These are phyloP conservation scores for Anarhynchus alexandrinus DNA, from an alignment of 2,113 vertebrate species.

Conservation along the genomic window DNA sequence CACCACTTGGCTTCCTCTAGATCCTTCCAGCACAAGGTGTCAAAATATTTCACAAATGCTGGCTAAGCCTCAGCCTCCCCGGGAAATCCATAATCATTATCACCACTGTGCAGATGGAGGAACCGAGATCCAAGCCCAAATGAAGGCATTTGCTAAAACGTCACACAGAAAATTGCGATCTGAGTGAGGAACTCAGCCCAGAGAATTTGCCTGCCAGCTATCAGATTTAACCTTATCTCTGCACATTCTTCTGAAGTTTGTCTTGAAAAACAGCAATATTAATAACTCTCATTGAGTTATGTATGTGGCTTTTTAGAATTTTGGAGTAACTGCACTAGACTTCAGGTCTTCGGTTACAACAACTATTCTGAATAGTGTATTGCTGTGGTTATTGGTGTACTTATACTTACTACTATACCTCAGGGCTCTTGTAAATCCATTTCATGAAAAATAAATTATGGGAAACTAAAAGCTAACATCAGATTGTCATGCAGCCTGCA, in stretches of 20 bases:
- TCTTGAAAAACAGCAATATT: background rate
- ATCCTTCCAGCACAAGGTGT: slow-evolving; percentile 18
- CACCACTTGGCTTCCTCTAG: background rate
- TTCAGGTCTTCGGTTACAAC: background rate
- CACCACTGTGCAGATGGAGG: slow-evolving; percentile 23
- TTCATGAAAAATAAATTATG: background rate
- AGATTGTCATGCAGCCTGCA: background rate
- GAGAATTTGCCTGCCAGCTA: background rate
- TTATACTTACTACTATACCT: background rate
- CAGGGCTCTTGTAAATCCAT: background rate
- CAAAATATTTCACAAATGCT: slow-evolving; percentile 52
- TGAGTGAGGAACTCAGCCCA: background rate
- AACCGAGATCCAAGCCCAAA: slow-evolving; percentile 20
- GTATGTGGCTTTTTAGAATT: background rate
- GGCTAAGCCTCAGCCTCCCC: background rate
- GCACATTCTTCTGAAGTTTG: background rate
- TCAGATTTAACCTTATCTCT: background rate
- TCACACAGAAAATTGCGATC: background rate
- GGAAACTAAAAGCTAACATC: background rate
- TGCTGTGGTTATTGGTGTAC: background rate
- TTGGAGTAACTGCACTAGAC: background rate
- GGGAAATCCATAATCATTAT: slow-evolving; percentile 27
- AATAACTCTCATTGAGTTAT: background rate
- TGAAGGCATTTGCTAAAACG: background rate
- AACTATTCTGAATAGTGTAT: background rate